Conservation (phyloP, 2,888 invertebrate genomes). For the Phyto melanocephala region DNA sequence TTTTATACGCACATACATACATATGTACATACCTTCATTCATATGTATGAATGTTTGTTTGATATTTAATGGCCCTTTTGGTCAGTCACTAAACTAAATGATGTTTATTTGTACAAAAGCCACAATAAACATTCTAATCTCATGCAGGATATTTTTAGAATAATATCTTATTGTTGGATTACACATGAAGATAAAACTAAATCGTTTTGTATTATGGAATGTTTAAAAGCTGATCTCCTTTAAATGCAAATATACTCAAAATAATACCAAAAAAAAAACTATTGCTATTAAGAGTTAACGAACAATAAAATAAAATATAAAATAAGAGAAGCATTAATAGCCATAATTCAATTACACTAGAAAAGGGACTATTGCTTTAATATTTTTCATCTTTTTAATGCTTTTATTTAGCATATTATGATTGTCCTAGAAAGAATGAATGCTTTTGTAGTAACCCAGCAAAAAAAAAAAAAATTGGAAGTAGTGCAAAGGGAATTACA, state of each 20-base stretch:
- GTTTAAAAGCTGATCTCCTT: conserved; percentile 42
- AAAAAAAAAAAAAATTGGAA: too few relatives aligned
- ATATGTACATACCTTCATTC: neutral
- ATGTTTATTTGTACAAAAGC: conserved; percentile 48
- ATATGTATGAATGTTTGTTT: conserved; percentile 4
- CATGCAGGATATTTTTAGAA: conserved; percentile 55
- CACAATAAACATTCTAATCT: conserved; percentile 61
- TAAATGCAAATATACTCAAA: conserved; percentile 50
- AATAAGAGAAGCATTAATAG: neutral
- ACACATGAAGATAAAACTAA: conserved; percentile 55
- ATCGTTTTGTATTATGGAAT: conserved; percentile 1
- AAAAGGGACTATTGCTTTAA: conserved; percentile 2
- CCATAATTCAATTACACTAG: conserved; percentile 9
- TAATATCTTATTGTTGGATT: conserved; percentile 62
- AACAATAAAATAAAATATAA: neutral
- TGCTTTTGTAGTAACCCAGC: too few relatives aligned
- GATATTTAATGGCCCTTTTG: conserved; percentile 20
- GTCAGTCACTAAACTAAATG: conserved; percentile 35
- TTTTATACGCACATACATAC: neutral
- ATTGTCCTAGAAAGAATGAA: neutral
- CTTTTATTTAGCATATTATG: neutral
- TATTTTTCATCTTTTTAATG: neutral
- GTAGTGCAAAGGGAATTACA: too few relatives aligned
- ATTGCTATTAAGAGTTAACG: conserved; percentile 20
- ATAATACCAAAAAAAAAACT: conserved; percentile 32